phyloP scores from a whole-genome alignment of 2,797 vertebrate genomes.

The Pelodytes ibericus region DNA sequence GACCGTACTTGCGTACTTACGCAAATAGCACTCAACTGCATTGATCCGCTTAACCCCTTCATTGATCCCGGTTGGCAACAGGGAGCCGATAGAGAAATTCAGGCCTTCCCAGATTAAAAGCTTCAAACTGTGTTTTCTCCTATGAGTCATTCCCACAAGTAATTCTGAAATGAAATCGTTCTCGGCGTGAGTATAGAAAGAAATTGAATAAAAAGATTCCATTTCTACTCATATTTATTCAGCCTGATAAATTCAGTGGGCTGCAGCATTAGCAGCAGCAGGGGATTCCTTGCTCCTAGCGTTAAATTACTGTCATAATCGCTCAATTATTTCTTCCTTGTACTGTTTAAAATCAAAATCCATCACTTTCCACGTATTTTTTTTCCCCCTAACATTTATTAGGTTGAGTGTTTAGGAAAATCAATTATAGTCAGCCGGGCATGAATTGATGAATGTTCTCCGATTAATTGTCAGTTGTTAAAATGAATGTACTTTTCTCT shows the following conservation, averaged over 20 bases:
- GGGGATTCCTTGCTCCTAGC: slow-evolving; percentile 85
- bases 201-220: slow-evolving; percentile 85
- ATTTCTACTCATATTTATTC: slow-evolving; percentile 82
- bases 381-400: slow-evolving; percentile 74
- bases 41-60: slow-evolving; percentile 22
- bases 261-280: slow-evolving; percentile 81
- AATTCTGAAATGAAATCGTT: slow-evolving; percentile 75
- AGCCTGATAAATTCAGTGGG: slow-evolving; percentile 83
- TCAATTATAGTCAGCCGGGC: slow-evolving; percentile 83
- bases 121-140: slow-evolving; percentile 75
- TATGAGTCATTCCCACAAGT: slow-evolving; percentile 78
- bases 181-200: slow-evolving; percentile 77
- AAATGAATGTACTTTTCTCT: slow-evolving; percentile 78
- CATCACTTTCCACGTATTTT: slow-evolving; percentile 81
- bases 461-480: slow-evolving; percentile 85
- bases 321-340: slow-evolving; percentile 87
- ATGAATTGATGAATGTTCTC: slow-evolving; percentile 86
- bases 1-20: not conserved
- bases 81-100: not conserved
- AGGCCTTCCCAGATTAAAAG: slow-evolving; percentile 63
- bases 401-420: slow-evolving; percentile 87
- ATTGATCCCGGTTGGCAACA: not conserved
- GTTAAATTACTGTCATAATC: slow-evolving; percentile 89
- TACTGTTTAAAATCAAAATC: slow-evolving; percentile 87
- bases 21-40: not conserved